phyloP scores from a whole-genome alignment of 2,797 vertebrate species.

The Fistularia tabacaria region DNA sequence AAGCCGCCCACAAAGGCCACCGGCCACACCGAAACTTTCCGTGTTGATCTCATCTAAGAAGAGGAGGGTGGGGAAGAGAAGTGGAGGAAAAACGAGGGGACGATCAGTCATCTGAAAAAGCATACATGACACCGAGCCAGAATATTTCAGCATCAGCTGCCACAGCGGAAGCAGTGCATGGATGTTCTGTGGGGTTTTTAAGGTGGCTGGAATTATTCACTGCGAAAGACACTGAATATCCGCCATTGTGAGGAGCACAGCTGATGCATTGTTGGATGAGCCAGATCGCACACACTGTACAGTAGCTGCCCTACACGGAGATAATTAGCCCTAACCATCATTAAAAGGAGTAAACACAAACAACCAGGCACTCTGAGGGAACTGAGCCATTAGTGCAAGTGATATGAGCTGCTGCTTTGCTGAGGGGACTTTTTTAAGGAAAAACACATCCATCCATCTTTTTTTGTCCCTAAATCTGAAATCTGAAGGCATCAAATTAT shows the following conservation, averaged over 20 bases:
- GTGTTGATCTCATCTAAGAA: conserved; percentile 89
- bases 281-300: conserved; percentile 33
- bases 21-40: conserved; percentile 96
- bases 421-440: conserved; percentile 39
- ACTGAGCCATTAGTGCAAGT: conserved; percentile 40
- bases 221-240: conserved; percentile 37
- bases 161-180: conserved; percentile 20
- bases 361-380: conserved; percentile 35
- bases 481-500: too few species aligned
- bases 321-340: conserved; percentile 46
- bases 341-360: conserved; percentile 31
- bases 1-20: conserved; percentile 95
- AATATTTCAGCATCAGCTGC: conserved; percentile 23
- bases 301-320: conserved; percentile 36
- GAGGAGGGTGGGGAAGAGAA: conserved; percentile 20
- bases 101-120: conserved; percentile 45
- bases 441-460: conserved; percentile 8
- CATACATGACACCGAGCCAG: conserved; percentile 38
- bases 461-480: conserved; percentile 62
- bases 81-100: conserved; percentile 26
- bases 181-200: conserved; percentile 14
- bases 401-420: conserved; percentile 25
- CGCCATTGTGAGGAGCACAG: conserved; percentile 12
- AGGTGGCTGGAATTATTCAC: conserved; percentile 33
- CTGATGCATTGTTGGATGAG: conserved; percentile 33